Evolutionary conservation across 1,140 invertebrate species (phyloP).

Genomic region (Oedothorax gibbosus): DNA sequence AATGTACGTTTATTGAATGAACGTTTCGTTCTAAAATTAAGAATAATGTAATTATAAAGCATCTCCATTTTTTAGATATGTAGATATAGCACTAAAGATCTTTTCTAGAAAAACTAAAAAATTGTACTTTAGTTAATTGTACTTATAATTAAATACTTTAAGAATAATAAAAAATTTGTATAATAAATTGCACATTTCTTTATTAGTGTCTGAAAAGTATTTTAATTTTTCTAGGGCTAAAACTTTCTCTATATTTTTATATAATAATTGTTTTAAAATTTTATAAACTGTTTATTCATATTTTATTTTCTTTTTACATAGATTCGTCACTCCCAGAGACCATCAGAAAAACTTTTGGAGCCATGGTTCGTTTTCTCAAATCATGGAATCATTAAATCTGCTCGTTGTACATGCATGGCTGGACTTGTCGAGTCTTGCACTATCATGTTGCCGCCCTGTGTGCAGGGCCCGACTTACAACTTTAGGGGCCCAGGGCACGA

Average conservation of each 20-base stretch:
- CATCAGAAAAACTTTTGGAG: slow-evolving; percentile 52
- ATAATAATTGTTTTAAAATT: background rate
- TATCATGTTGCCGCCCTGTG: slow-evolving; percentile 59
- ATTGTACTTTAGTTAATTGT: background rate
- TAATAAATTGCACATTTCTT: background rate
- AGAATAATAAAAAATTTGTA: background rate
- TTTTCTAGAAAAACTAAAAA: too few relatives aligned
- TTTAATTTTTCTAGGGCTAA: background rate
- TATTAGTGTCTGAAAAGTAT: background rate
- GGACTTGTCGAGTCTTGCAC: slow-evolving; percentile 58
- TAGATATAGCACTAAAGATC: too few relatives aligned
- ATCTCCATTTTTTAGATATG: background rate
- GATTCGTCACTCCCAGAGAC: slow-evolving; percentile 58
- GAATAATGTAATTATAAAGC: background rate
- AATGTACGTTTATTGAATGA: too few relatives aligned
- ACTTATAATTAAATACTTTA: background rate
- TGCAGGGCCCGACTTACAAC: too few relatives aligned
- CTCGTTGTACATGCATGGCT: slow-evolving; percentile 61
- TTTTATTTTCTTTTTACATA: slow-evolving; percentile 6
- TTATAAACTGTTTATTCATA: background rate
- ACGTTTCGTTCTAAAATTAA: too few relatives aligned
- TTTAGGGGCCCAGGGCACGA: too few relatives aligned
- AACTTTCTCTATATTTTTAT: background rate
- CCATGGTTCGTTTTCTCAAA: slow-evolving; percentile 52
- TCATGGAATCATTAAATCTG: slow-evolving; percentile 39